Evolutionary conservation across 2,113 vertebrate genomes (phyloP).

Genomic region (Rattus rattus): DNA sequence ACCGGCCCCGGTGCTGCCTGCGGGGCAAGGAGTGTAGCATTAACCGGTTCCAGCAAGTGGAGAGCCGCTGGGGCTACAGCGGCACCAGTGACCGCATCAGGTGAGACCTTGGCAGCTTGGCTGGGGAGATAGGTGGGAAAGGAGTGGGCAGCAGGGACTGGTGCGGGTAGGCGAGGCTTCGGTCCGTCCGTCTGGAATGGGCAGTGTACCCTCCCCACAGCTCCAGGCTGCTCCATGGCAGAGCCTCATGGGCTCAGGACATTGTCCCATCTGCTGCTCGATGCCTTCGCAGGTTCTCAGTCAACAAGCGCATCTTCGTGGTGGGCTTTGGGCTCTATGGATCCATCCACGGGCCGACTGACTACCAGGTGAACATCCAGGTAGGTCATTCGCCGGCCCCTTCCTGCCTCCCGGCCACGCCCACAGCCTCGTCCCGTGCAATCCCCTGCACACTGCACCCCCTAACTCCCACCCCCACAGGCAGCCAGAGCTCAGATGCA

Average conservation of each 20-base stretch:
- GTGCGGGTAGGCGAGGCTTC: background rate
- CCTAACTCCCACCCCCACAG: no score
- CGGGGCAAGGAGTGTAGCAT: conserved; percentile 98
- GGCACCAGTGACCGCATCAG: conserved; percentile 98
- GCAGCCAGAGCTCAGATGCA: background rate
- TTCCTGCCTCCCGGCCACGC: background rate
- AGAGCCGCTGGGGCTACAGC: conserved; percentile 99
- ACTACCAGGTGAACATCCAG: conserved; percentile 99
- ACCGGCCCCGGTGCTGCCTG: conserved; percentile 96
- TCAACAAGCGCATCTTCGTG: conserved; percentile 96
- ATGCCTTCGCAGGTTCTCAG: conserved; percentile 90
- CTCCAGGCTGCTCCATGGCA: background rate
- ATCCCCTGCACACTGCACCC: no score
- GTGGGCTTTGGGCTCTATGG: conserved; percentile 97
- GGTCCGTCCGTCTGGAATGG: no score
- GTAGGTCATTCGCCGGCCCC: conserved; percentile 77
- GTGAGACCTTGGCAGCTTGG: conserved; percentile 74
- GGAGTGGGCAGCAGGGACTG: background rate
- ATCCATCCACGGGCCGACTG: conserved; percentile 96
- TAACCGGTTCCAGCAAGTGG: conserved; percentile 97
- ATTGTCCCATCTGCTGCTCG: accelerated
- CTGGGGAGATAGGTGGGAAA: no score
- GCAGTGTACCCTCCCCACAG: background rate
- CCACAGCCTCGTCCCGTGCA: background rate
- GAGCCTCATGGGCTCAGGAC: accelerated